Conservation (phyloP, 2,113 vertebrate genomes). For the Amia ocellicauda region DNA sequence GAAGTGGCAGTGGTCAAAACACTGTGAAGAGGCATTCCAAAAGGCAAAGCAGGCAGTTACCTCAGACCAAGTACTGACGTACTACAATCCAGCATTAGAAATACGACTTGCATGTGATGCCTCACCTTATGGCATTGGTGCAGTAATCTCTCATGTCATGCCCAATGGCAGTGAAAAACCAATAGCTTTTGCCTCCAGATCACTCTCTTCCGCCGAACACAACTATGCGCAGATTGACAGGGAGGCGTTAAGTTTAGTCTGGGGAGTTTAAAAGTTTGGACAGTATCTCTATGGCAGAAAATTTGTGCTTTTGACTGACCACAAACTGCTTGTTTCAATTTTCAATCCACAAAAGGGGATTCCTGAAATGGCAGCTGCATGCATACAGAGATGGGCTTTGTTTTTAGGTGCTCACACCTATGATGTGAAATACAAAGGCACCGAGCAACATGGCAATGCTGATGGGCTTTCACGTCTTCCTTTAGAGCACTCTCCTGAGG, state of each 20-base stretch:
- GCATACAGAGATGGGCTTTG: constrained; percentile 16
- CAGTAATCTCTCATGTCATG: background rate
- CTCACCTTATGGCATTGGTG: background rate
- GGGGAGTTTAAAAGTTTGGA: too few relatives aligned
- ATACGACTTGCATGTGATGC: too few relatives aligned
- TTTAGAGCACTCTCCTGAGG: too few relatives aligned
- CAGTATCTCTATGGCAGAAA: constrained; percentile 4
- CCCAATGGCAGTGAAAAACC: background rate
- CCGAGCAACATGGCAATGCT: constrained; percentile 16
- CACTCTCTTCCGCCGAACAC: constrained; percentile 1
- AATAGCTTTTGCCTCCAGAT: constrained; percentile 5
- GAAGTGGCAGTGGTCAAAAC: too few relatives aligned
- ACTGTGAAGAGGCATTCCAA: too few relatives aligned
- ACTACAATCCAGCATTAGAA: too few relatives aligned
- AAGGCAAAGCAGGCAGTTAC: too few relatives aligned
- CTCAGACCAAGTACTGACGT: too few relatives aligned
- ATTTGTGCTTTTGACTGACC: constrained; percentile 20
- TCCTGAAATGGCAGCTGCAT: constrained; percentile 1
- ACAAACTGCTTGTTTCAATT: background rate
- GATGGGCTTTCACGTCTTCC: too few relatives aligned
- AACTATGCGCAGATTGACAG: constrained; percentile 1
- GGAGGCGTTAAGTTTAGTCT: too few relatives aligned
- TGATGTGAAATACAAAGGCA: constrained; percentile 20
- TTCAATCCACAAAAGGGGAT: constrained; percentile 6
- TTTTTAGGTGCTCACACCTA: constrained; percentile 23